These are phyloP conservation scores for Hippopotamyrus pictus DNA, from an alignment of 2,797 vertebrate genomes.

Conservation along the genomic window DNA sequence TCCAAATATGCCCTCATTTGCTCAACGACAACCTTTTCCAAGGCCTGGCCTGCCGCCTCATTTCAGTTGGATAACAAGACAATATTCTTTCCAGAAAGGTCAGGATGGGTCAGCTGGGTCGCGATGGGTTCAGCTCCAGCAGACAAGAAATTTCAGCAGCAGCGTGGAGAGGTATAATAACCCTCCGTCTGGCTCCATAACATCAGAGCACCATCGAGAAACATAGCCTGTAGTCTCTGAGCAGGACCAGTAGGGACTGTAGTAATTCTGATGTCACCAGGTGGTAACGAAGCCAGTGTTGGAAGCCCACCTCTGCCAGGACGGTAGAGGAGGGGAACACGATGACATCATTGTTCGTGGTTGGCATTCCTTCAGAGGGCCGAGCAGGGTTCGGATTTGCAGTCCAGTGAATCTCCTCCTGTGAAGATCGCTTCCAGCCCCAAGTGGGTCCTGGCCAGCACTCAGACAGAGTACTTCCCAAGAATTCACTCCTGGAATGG, in stretches of 20 bases:
- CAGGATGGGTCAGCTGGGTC: neutral
- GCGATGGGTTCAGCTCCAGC: neutral
- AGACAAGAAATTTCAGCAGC: neutral
- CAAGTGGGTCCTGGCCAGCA: neutral
- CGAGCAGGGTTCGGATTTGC: neutral
- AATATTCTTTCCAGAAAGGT: neutral
- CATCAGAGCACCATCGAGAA: neutral
- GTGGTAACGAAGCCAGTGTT: neutral
- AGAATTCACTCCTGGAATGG: neutral
- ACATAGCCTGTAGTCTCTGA: neutral
- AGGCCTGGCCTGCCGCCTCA: neutral
- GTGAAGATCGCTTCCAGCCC: neutral
- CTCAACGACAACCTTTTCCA: neutral
- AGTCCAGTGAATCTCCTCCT: neutral
- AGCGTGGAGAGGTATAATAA: neutral
- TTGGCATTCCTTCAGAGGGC: slow-evolving; percentile 19
- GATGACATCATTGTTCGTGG: slow-evolving; percentile 22
- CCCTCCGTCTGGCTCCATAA: neutral
- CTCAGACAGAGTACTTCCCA: neutral
- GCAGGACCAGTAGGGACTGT: neutral
- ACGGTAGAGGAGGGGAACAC: neutral
- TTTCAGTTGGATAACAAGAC: neutral
- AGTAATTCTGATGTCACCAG: slow-evolving; percentile 14
- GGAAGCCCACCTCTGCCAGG: neutral
- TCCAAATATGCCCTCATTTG: neutral